Percentiles rank a stretch among this genome's conserved stretches.
Conservation (phyloP, 2,797 vertebrate genomes). For the Simalia tracyae region DNA sequence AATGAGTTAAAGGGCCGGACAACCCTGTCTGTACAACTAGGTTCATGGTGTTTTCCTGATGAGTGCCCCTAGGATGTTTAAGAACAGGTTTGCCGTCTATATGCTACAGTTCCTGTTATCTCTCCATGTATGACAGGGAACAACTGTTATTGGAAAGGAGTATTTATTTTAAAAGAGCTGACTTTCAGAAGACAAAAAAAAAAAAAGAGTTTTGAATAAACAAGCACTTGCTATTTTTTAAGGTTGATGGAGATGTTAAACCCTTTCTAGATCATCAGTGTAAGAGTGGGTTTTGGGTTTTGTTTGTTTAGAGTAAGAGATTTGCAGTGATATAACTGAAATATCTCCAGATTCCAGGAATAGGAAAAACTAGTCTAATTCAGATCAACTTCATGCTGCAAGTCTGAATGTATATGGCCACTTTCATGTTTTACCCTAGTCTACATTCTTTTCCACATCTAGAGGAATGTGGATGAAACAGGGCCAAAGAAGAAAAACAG, state of each 20-base stretch:
- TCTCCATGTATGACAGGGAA: background rate
- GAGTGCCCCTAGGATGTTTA: no score
- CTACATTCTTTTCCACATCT: background rate
- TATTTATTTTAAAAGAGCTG: background rate
- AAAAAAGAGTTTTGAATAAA: background rate
- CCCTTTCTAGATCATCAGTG: background rate
- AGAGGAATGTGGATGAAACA: background rate
- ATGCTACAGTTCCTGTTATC: background rate
- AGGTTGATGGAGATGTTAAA: background rate
- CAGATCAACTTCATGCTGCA: background rate
- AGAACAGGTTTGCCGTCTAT: background rate
- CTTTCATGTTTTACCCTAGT: background rate
- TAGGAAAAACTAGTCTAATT: background rate
- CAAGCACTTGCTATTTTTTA: background rate
- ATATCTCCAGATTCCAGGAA: background rate
- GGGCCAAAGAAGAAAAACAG: background rate
- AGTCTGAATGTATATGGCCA: background rate
- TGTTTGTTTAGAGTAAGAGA: conserved; percentile 4
- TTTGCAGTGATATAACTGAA: background rate
- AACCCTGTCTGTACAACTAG: background rate
- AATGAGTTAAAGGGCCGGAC: background rate
- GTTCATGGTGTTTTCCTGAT: background rate
- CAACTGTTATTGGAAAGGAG: background rate
- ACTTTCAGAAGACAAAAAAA: background rate
- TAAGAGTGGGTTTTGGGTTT: background rate